Percentiles rank a stretch among this genome's conserved stretches.
phyloP scores from a whole-genome alignment of 2,113 vertebrate genomes.

The Gadus chalcogrammus region DNA sequence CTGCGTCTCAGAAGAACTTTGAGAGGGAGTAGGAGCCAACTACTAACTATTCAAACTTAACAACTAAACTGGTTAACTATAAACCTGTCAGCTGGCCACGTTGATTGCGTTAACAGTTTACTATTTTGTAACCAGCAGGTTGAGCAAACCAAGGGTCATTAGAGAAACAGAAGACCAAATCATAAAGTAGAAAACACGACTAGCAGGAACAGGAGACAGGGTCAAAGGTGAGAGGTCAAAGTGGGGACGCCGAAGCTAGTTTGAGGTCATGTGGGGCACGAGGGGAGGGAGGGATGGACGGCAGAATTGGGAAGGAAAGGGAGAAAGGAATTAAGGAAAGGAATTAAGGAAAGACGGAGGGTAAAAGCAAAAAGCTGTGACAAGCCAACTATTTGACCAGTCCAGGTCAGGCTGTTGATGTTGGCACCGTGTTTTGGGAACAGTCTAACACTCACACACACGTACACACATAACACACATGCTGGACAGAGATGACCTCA shows the following conservation, averaged over 20 bases:
- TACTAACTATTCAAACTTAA: no score
- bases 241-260: neutral
- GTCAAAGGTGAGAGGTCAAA: no score
- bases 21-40: no score
- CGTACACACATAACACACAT: constrained; percentile 13
- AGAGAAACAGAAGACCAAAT: no score
- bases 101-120: no score
- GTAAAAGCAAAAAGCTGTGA: neutral
- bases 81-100: no score
- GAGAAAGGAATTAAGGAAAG: neutral
- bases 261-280: neutral
- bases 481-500: constrained; percentile 47
- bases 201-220: no score
- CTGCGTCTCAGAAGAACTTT: no score
- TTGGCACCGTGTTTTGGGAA: constrained; percentile 25
- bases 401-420: constrained; percentile 32
- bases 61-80: no score
- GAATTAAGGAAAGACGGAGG: neutral
- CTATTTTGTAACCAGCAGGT: no score
- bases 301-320: neutral
- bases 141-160: no score
- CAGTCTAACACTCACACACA: constrained; percentile 10
- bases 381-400: constrained; percentile 35
- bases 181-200: no score
- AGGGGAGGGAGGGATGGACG: neutral